A percentile compares a stretch with the other conserved stretches of the same genome.
phyloP scores from a whole-genome alignment of 1,140 invertebrate genomes.

The Xylocopa sonorina region DNA sequence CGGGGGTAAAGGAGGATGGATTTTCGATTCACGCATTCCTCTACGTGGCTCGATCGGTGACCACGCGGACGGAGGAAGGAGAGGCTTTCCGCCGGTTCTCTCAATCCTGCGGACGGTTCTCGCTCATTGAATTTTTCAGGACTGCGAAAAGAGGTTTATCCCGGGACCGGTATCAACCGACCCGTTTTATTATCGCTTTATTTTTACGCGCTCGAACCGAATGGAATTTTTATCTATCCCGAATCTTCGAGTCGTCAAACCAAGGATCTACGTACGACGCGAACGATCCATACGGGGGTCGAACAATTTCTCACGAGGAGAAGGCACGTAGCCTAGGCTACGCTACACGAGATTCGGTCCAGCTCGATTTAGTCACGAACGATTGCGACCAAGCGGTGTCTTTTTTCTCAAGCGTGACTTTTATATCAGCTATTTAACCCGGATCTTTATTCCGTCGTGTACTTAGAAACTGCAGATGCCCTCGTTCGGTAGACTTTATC shows the following conservation, averaged over 20 bases:
- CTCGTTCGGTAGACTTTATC: constrained; percentile 48
- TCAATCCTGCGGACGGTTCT: background rate
- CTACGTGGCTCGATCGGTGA: too few species aligned
- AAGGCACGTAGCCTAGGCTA: background rate
- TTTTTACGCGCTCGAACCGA: constrained; percentile 13
- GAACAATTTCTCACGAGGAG: constrained; percentile 4
- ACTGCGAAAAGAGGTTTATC: background rate
- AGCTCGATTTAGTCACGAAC: constrained; percentile 38
- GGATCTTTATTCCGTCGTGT: constrained; percentile 21
- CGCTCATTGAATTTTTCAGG: background rate
- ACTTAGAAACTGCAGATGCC: constrained; percentile 20
- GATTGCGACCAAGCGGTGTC: background rate
- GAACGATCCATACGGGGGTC: constrained; percentile 37
- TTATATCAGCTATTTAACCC: constrained; percentile 22
- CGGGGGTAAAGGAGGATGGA: background rate
- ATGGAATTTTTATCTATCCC: constrained; percentile 6
- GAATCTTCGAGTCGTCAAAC: constrained; percentile 24
- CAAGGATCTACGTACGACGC: constrained; percentile 37
- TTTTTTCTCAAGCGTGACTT: background rate
- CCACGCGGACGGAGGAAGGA: too few species aligned
- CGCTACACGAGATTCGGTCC: background rate
- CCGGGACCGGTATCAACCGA: background rate
- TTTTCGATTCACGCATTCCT: background rate
- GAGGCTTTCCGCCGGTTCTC: background rate
- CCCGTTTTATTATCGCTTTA: constrained; percentile 18